Percentiles rank a stretch among this genome's conserved stretches.
Evolutionary conservation across 1,140 invertebrate species (phyloP).

Genomic region (Polypedilum vanderplanki): DNA sequence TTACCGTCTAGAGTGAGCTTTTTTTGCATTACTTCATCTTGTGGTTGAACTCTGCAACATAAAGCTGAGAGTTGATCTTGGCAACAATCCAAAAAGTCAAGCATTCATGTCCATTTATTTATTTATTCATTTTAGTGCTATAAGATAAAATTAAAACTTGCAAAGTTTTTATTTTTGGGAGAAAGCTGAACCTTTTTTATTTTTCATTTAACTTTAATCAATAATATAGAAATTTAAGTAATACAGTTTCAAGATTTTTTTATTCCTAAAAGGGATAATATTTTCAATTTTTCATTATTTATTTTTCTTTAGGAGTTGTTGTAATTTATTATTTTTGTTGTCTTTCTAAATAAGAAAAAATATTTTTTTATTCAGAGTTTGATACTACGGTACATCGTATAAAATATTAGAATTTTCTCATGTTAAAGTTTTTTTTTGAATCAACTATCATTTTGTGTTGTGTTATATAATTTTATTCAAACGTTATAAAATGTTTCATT

Average conservation of each 20-base stretch:
- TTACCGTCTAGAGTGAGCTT: not conserved
- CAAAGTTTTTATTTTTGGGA: not conserved
- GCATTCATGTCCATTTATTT: not conserved
- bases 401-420: not conserved
- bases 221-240: not conserved
- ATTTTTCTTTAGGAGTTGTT: no score
- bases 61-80: not conserved
- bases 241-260: not conserved
- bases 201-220: constrained; percentile 9
- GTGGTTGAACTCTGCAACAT: not conserved
- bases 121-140: not conserved
- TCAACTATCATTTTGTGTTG: no score
- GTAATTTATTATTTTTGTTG: no score
- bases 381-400: not conserved
- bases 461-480: no score
- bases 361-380: no score
- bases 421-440: no score
- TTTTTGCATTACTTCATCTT: not conserved
- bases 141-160: not conserved
- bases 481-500: no score
- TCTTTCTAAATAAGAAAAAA: no score
- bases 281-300: no score
- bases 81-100: not conserved
- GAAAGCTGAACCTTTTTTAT: constrained; percentile 20
- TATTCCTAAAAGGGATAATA: no score